These are phyloP conservation scores for Nematostella vectensis DNA, from an alignment of 92 coral and sea anemone genomes.

Conservation along the genomic window DNA sequence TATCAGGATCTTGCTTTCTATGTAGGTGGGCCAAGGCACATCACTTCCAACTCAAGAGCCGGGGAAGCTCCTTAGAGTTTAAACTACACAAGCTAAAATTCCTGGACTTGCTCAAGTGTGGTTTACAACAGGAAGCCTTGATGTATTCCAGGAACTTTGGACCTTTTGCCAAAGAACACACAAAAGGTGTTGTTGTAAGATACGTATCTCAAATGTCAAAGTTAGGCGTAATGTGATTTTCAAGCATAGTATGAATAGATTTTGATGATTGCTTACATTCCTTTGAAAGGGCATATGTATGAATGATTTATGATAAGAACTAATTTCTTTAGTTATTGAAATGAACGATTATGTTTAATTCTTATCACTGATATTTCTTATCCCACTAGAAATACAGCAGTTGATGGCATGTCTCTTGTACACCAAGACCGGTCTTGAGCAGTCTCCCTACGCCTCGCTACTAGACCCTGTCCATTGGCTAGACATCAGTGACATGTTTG, in stretches of 20 bases:
- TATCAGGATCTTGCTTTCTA: neutral
- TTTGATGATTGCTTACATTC: too few relatives aligned
- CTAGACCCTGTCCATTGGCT: constrained; percentile 96
- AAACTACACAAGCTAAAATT: constrained; percentile 85
- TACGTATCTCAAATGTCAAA: too few relatives aligned
- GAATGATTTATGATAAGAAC: too few relatives aligned
- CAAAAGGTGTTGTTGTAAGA: constrained; percentile 54
- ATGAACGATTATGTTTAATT: neutral
- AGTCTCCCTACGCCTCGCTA: constrained; percentile 85
- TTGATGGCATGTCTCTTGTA: constrained; percentile 91
- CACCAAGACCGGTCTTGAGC: constrained; percentile 84
- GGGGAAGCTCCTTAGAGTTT: constrained; percentile 90
- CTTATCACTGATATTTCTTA: neutral
- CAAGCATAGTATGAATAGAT: too few relatives aligned
- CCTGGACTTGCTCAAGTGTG: constrained; percentile 74
- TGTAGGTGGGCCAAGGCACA: constrained; percentile 84
- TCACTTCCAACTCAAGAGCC: constrained; percentile 61
- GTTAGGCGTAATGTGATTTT: too few relatives aligned
- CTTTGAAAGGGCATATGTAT: too few relatives aligned
- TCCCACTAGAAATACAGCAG: constrained; percentile 74
- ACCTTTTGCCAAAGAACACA: constrained; percentile 74
- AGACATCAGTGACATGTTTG: constrained; percentile 90
- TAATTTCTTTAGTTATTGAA: too few relatives aligned
- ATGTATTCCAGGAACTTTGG: constrained; percentile 73
- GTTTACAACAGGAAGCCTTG: constrained; percentile 70